Evolutionary conservation across 2,888 invertebrate genomes (phyloP), one percentile per base, ranked within the genome.

Genomic region (Leucania comma): DNA sequence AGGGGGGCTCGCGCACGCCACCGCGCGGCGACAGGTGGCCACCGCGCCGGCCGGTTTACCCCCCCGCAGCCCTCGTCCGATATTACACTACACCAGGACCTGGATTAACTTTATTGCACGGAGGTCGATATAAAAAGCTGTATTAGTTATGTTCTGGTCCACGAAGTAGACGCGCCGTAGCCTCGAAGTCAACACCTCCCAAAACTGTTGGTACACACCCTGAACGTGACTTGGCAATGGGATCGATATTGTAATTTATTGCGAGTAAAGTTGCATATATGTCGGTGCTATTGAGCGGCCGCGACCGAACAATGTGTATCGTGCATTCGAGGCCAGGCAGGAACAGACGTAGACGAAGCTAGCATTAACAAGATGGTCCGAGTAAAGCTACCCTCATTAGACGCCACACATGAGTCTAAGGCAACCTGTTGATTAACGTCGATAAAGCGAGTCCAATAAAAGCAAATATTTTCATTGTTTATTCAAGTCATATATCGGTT

Each of bases 41-140:
- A 89, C 89, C 90, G 90, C 88, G 89, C 89, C 92, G 87, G 90
- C 89, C 92, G 90, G 92, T 90, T 92, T 91, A 78, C 88, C 85
- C 84, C 85, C 86, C 91, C 87, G 86, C 88, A 85, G 77, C 85
- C 84, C 89, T 86, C 88, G 82, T 84, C 89, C 84, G 81, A 90
- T 91, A 91, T 90, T 91, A 91, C 90, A 90, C 91, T 92, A 91
- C 92, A 90, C 90, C 29, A 91, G 90, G 88, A 90, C 93, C 93
- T 93, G 94, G 93, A 93, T 94, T 94, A 92, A 93, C 92, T 93
- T 94, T 93, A 94, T 93, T 92, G 90, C 91, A 87, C 82, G 83
- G 86, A 90, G 88, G 86, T 88, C 91, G 87, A 92, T 91, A 93
- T 89, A 90, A 90, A 90, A 90, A 91, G 86, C 89, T 86, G 81